Conservation (phyloP, 2,888 invertebrate genomes). For the Sycophila texana region DNA sequence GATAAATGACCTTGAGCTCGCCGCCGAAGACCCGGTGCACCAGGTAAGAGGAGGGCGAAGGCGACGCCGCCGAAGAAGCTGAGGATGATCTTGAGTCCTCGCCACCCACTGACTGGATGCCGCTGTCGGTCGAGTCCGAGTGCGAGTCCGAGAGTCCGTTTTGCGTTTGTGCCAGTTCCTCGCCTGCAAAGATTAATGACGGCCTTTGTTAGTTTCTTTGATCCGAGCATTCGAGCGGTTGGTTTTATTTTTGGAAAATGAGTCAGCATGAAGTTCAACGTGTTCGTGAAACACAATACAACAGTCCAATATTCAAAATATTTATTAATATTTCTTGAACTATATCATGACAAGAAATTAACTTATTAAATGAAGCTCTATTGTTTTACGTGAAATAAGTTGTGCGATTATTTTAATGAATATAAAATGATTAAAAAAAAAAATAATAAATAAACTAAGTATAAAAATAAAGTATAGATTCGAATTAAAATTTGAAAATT, state of each 20-base stretch:
- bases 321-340: no score
- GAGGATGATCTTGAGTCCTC: constrained; percentile 65
- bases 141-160: constrained; percentile 70
- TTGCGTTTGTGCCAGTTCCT: constrained; percentile 68
- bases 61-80: constrained; percentile 27
- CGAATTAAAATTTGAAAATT: neutral
- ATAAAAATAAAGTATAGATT: neutral
- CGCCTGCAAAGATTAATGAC: constrained; percentile 60
- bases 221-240: neutral
- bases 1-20: constrained; percentile 84
- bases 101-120: constrained; percentile 74
- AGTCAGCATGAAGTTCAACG: constrained; percentile 40
- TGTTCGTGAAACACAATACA: no score
- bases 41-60: constrained; percentile 72
- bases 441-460: neutral
- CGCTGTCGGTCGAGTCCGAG: constrained; percentile 74
- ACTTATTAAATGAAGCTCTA: neutral
- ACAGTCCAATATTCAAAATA: no score
- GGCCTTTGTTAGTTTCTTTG: neutral
- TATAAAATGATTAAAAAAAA: no score
- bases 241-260: constrained; percentile 55
- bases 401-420: neutral
- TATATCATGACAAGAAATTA: no score
- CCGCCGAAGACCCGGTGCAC: constrained; percentile 88
- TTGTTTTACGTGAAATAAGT: neutral